These are phyloP conservation scores for Tupaia tana DNA, from an alignment of 2,113 vertebrate species.

Conservation along the genomic window DNA sequence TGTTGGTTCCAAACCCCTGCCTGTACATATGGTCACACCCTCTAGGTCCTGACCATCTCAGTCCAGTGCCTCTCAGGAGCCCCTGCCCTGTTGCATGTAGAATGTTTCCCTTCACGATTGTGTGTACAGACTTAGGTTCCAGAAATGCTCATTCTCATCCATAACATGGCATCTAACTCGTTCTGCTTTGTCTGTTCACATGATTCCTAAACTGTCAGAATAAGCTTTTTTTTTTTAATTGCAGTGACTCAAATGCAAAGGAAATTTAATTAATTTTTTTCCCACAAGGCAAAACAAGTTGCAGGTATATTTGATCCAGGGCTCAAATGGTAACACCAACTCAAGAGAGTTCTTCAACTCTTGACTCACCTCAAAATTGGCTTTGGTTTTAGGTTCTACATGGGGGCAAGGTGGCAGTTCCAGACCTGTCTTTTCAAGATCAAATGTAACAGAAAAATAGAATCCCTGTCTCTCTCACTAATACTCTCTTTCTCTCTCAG, in stretches of 20 bases:
- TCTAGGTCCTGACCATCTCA: background rate
- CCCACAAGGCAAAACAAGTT: background rate
- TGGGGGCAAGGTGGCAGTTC: background rate
- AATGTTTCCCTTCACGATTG: background rate
- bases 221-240: background rate
- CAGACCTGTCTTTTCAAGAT: background rate
- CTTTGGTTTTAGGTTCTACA: background rate
- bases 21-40: background rate
- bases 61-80: background rate
- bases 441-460: background rate
- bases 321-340: background rate
- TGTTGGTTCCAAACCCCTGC: background rate
- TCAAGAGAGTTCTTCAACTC: background rate
- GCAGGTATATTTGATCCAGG: background rate
- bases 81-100: background rate
- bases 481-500: background rate
- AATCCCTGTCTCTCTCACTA: background rate
- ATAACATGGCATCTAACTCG: background rate
- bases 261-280: background rate
- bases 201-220: background rate
- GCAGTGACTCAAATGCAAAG: background rate
- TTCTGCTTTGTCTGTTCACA: background rate
- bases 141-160: background rate
- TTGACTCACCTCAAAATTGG: background rate
- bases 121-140: background rate